Evolutionary conservation across 2,888 invertebrate genomes (phyloP).

Genomic region (Furcula furcula): DNA sequence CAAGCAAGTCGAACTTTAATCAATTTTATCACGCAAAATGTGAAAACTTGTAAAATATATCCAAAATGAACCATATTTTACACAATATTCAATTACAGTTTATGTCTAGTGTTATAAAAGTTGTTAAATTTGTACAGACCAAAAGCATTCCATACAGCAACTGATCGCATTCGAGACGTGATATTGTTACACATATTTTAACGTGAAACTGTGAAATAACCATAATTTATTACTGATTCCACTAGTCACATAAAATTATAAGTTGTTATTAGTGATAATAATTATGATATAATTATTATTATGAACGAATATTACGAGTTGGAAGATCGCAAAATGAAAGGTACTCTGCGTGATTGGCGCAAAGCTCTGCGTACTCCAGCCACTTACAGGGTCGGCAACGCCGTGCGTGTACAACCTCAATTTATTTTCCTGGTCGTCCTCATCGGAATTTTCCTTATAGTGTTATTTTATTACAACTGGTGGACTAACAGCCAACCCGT

Average conservation of each 20-base stretch:
- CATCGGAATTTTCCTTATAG: constrained; percentile 84
- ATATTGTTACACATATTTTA: too few species aligned
- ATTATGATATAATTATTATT: constrained; percentile 37
- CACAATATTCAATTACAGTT: constrained; percentile 7
- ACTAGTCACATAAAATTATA: constrained; percentile 20
- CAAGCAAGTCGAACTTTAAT: too few species aligned
- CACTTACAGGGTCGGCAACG: constrained; percentile 93
- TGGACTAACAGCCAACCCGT: constrained; percentile 48
- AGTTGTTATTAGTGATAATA: constrained; percentile 15
- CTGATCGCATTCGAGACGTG: constrained; percentile 7
- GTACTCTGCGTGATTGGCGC: constrained; percentile 90
- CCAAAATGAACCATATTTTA: constrained; percentile 35
- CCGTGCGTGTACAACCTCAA: constrained; percentile 92
- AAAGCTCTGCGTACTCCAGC: constrained; percentile 92
- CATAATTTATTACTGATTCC: constrained; percentile 7
- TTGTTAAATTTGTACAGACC: constrained; percentile 9
- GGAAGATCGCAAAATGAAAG: constrained; percentile 74
- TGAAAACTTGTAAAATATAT: constrained; percentile 11
- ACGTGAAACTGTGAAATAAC: too few species aligned
- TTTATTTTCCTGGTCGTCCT: constrained; percentile 86
- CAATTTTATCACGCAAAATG: constrained; percentile 7
- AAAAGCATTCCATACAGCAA: constrained; percentile 3
- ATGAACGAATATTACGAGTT: constrained; percentile 73
- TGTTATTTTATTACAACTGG: constrained; percentile 85
- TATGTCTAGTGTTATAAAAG: constrained; percentile 8